Evolutionary conservation across 35 echinoderm and acorn worm species (phyloP), one percentile per base, ranked within the genome.

Genomic region (Lytechinus variegatus): DNA sequence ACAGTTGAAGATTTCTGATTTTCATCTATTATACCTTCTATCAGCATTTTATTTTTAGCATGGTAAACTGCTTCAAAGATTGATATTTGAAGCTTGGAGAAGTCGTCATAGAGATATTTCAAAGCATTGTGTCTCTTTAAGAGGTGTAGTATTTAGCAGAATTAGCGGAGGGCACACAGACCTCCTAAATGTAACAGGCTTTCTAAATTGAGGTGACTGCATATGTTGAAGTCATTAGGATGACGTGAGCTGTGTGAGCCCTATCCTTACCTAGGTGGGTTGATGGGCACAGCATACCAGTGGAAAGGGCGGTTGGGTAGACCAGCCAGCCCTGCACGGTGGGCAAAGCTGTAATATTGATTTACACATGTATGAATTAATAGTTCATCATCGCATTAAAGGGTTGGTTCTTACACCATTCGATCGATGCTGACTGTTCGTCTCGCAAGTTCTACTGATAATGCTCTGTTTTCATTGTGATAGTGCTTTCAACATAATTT

Each of bases 311-410:
- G 88, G 33, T 44, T 44, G 33, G 28, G 21, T 24, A n/a, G 21
- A 44, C 21, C 66, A 79, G 28, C 52, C 88, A 33, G 28, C 52
- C 87, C 9, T 9, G 10, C 33, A 33, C 14, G 29, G 52, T 54
- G 29, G 88, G 88, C 27, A 28, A 29, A 90, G 29, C 88, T 79
- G 9, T 44, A 90, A 33, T 90, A 90, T 90, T 52, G 88, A 90
- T 90, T 90, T 90, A 90, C 88, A 90, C 88, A 54, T 90, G 88
- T 90, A 90, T 90, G 88, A 90, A 90, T 90, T 90, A 90, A 90
- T 90, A 44, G 29, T 90, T 52, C 88, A 90, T 90, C 52, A 90
- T 79, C 88, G 52, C 29, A 10, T 90, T 90, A 90, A 90, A 90
- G 88, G 88, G 1, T 28, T 79, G 66, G 19, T 79, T 79, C 66